Conservation (phyloP, 2,888 invertebrate genomes). For the Terebella lapidaria region DNA sequence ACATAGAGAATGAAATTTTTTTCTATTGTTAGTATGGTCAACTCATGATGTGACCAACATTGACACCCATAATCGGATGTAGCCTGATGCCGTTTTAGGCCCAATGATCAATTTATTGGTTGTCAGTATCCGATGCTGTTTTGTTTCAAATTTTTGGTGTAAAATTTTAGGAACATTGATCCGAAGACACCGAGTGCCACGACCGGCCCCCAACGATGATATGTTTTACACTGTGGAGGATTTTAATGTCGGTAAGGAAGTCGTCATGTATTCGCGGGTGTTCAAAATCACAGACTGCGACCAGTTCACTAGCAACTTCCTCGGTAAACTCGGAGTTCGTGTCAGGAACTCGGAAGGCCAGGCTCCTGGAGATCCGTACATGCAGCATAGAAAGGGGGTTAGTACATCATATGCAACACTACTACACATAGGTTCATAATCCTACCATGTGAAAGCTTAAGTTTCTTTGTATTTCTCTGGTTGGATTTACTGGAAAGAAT, state of each 20-base stretch:
- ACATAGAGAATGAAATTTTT: no score
- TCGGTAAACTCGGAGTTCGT: conserved; percentile 76
- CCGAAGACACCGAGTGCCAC: conserved; percentile 73
- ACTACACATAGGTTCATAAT: no score
- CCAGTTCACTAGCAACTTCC: conserved; percentile 76
- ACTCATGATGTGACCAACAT: no score
- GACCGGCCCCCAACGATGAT: conserved; percentile 67
- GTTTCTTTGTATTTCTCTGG: no score
- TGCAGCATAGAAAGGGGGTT: conserved; percentile 36
- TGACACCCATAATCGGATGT: no score
- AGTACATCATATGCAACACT: conserved; percentile 12
- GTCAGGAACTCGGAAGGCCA: neutral
- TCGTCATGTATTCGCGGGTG: conserved; percentile 73
- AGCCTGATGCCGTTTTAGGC: no score
- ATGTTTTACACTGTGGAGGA: conserved; percentile 79
- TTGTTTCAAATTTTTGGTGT: no score
- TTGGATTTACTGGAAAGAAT: no score
- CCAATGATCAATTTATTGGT: no score
- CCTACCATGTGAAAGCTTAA: no score
- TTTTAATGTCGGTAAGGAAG: conserved; percentile 76
- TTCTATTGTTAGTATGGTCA: no score
- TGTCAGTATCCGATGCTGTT: no score
- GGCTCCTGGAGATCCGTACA: conserved; percentile 45
- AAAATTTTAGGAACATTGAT: conserved; percentile 78
- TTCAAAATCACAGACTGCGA: conserved; percentile 82